phyloP scores from a whole-genome alignment of 1,140 invertebrate species.

The Temnothorax curvispinosus region DNA sequence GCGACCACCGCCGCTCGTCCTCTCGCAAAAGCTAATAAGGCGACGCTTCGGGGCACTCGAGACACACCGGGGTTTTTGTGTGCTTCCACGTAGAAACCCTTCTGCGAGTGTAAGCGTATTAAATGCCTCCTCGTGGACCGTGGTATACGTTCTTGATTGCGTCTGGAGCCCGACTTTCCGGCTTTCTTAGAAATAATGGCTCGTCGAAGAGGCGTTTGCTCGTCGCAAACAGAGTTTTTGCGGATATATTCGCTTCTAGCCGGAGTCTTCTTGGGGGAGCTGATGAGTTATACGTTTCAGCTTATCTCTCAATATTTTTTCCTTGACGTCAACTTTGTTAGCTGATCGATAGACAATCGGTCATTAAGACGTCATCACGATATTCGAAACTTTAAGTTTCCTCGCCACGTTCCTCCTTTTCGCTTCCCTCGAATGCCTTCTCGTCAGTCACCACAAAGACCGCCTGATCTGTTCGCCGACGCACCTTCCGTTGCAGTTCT shows the following conservation, averaged over 20 bases:
- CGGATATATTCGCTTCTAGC: background rate
- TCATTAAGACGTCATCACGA: no score
- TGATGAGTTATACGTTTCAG: background rate
- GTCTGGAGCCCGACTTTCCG: slow-evolving; percentile 15
- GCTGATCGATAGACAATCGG: slow-evolving; percentile 2
- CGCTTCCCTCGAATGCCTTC: background rate
- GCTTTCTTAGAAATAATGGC: slow-evolving; percentile 17
- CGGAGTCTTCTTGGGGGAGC: background rate
- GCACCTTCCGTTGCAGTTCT: no score
- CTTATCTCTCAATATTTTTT: background rate
- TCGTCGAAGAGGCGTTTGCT: background rate
- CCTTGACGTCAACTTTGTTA: background rate
- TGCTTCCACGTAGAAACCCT: slow-evolving; percentile 39
- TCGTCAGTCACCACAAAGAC: background rate
- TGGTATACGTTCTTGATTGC: slow-evolving; percentile 34
- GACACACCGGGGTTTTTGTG: slow-evolving; percentile 35
- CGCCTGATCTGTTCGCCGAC: background rate
- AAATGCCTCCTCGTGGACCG: slow-evolving; percentile 20
- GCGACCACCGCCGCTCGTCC: slow-evolving; percentile 35
- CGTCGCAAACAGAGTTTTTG: background rate
- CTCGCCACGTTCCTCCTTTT: background rate
- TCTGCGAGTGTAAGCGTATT: slow-evolving; percentile 34
- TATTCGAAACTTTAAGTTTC: background rate
- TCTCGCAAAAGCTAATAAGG: slow-evolving; percentile 54
- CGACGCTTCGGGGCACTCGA: slow-evolving; percentile 46